These are phyloP conservation scores for Rhea pennata DNA, from an alignment of 2,113 vertebrate genomes.

Conservation along the genomic window DNA sequence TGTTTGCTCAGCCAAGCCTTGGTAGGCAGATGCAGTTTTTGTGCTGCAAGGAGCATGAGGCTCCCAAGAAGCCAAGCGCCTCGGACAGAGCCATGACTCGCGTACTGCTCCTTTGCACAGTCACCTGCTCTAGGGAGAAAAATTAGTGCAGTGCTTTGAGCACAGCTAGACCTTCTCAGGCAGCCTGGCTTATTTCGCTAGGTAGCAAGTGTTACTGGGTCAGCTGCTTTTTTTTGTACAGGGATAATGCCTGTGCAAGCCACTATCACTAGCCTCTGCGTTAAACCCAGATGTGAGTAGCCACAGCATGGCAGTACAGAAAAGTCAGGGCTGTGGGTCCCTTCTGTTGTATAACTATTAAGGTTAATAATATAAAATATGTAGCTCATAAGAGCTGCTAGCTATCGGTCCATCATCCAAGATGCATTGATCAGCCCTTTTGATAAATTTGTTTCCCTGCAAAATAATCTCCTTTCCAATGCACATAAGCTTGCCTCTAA, in stretches of 20 bases:
- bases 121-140: conserved; percentile 7
- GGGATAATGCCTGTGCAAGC: not conserved
- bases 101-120: not conserved
- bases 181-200: not conserved
- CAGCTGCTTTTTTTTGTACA: not conserved
- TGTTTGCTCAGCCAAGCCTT: not conserved
- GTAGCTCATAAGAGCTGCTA: not conserved
- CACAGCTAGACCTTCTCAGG: not conserved
- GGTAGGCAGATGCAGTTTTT: not conserved
- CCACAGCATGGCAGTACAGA: not conserved
- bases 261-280: not conserved
- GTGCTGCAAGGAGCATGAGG: fast-evolving
- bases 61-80: not conserved
- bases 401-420: not conserved
- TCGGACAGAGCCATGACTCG: not conserved
- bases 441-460: not conserved
- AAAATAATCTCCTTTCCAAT: not conserved
- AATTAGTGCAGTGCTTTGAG: not conserved
- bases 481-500: not conserved
- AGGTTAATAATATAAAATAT: not conserved
- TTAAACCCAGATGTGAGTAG: not conserved
- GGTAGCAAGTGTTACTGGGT: not conserved
- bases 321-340: not conserved
- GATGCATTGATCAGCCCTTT: not conserved
- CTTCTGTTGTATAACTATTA: not conserved